A percentile compares a stretch with the other conserved stretches of the same genome.
Conservation (phyloP, 2,888 invertebrate genomes). For the Campoplex nolae region DNA sequence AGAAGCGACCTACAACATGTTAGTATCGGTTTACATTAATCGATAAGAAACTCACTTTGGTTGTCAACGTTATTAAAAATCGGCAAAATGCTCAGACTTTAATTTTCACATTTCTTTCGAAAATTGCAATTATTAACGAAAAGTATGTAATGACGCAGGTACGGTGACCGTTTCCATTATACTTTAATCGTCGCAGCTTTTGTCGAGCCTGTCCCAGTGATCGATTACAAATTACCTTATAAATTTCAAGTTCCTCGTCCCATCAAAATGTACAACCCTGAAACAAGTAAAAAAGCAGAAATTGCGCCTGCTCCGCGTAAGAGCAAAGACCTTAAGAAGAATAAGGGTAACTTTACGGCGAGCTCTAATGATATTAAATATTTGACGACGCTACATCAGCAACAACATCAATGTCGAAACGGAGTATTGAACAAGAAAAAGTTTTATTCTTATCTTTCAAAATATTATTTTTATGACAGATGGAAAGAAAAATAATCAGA, state of each 20-base stretch:
- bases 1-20: conserved; percentile 76
- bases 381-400: too few relatives aligned
- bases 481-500: conserved; percentile 36
- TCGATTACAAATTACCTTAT: conserved; percentile 71
- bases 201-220: conserved; percentile 69
- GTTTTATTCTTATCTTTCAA: background rate
- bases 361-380: background rate
- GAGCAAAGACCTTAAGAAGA: conserved; percentile 14
- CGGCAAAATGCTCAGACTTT: background rate
- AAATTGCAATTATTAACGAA: background rate
- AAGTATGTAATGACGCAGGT: conserved; percentile 70
- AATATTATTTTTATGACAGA: background rate
- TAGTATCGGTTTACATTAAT: conserved; percentile 40
- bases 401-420: background rate
- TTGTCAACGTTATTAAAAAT: background rate
- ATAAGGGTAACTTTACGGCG: conserved; percentile 24
- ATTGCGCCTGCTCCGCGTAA: conserved; percentile 35
- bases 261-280: conserved; percentile 57
- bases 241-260: conserved; percentile 71
- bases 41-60: background rate
- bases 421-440: background rate
- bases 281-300: conserved; percentile 47
- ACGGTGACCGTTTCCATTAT: conserved; percentile 75
- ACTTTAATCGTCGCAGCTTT: conserved; percentile 72
- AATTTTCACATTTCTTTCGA: background rate